Evolutionary conservation across 1,140 invertebrate genomes (phyloP).

Genomic region (Cyclargus thomasi): DNA sequence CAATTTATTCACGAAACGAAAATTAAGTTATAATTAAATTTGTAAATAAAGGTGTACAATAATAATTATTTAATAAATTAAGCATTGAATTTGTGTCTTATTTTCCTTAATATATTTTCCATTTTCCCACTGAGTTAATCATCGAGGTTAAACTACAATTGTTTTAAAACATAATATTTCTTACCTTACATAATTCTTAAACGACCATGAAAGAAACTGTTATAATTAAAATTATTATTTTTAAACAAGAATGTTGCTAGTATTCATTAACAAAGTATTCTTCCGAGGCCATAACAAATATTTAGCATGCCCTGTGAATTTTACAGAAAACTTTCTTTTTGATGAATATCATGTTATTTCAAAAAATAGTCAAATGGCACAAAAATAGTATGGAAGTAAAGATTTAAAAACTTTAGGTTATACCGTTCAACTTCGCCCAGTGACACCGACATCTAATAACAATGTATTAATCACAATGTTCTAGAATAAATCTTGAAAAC

Average conservation of each 20-base stretch:
- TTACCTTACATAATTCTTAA: neutral
- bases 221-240: neutral
- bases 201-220: neutral
- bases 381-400: too few species aligned
- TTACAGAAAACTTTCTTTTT: too few species aligned
- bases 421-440: too few species aligned
- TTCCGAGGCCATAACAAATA: too few species aligned
- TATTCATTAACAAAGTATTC: too few species aligned
- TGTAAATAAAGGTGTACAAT: constrained; percentile 12
- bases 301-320: too few species aligned
- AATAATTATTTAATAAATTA: constrained; percentile 12
- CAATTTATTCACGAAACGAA: neutral
- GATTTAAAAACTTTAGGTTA: too few species aligned
- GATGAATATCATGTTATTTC: too few species aligned
- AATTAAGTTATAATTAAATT: constrained; percentile 7
- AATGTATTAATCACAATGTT: too few species aligned
- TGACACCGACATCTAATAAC: too few species aligned
- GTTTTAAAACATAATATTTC: neutral
- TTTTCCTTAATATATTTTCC: neutral
- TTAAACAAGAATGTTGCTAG: neutral
- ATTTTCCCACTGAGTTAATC: neutral
- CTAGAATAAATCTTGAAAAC: too few species aligned
- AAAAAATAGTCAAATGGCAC: too few species aligned
- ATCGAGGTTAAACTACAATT: neutral
- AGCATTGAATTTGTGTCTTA: neutral